phyloP scores from a whole-genome alignment of 2,113 vertebrate genomes.

The Ammospiza nelsoni region DNA sequence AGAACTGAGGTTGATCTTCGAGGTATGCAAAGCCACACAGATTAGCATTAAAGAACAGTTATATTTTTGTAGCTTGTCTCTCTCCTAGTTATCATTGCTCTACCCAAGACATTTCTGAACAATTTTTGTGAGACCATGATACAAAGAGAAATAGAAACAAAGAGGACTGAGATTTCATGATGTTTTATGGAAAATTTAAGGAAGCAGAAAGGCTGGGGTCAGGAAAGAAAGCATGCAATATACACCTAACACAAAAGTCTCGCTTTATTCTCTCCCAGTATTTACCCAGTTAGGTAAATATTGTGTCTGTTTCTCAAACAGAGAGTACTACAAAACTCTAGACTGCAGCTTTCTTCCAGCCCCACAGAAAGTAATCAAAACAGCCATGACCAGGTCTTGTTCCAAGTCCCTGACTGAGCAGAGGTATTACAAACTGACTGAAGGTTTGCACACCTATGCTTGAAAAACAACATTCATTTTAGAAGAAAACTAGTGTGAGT shows the following conservation, averaged over 20 bases:
- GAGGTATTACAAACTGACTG: background rate
- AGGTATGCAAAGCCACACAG: background rate
- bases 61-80: background rate
- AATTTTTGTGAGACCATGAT: background rate
- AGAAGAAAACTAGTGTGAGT: background rate
- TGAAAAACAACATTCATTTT: background rate
- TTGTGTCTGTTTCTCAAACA: background rate
- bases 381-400: background rate
- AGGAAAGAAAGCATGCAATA: background rate
- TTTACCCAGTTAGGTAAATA: background rate
- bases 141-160: background rate
- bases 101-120: background rate
- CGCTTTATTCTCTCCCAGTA: accelerated
- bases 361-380: background rate
- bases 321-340: background rate
- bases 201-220: background rate
- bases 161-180: background rate
- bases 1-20: background rate
- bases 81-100: background rate
- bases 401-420: background rate
- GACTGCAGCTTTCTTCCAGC: background rate
- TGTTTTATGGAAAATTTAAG: background rate
- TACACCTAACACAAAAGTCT: background rate
- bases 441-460: background rate
- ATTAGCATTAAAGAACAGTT: background rate